phyloP scores from a whole-genome alignment of 1,140 invertebrate genomes.

The Pseudomyrmex sp. region DNA sequence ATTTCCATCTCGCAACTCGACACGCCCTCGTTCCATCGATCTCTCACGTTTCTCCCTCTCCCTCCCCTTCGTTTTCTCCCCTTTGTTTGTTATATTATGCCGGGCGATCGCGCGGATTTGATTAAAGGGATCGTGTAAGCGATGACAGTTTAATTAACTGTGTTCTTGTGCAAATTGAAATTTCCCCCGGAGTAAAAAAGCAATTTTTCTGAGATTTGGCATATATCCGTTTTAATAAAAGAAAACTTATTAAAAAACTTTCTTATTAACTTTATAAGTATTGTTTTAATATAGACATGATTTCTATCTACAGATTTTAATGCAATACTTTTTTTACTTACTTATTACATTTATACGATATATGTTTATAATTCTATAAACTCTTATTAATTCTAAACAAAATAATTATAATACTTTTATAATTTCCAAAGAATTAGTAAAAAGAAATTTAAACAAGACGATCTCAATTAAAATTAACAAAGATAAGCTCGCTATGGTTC shows the following conservation, averaged over 20 bases:
- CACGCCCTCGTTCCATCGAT: conserved; percentile 16
- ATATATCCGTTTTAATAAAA: neutral
- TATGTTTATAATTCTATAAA: no score
- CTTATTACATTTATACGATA: no score
- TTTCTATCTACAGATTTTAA: no score
- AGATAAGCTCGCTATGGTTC: neutral
- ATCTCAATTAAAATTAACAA: neutral
- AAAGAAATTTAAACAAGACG: no score
- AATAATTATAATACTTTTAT: no score
- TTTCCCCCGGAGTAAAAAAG: neutral
- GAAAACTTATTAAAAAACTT: no score
- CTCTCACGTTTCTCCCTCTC: conserved; percentile 11
- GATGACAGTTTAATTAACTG: neutral
- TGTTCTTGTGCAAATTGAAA: neutral
- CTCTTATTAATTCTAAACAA: no score
- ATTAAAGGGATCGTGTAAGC: conserved; percentile 5
- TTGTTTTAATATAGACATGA: no score
- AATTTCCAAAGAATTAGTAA: no score
- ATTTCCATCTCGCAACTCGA: conserved; percentile 6
- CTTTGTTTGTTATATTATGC: neutral
- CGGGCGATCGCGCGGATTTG: neutral
- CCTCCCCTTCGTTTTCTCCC: no score
- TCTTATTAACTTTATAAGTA: no score
- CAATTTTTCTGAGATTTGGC: neutral
- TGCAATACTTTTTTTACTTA: no score